These are phyloP conservation scores for Eueremaeus valkanovi DNA, from an alignment of 2,888 invertebrate species.

Conservation along the genomic window DNA sequence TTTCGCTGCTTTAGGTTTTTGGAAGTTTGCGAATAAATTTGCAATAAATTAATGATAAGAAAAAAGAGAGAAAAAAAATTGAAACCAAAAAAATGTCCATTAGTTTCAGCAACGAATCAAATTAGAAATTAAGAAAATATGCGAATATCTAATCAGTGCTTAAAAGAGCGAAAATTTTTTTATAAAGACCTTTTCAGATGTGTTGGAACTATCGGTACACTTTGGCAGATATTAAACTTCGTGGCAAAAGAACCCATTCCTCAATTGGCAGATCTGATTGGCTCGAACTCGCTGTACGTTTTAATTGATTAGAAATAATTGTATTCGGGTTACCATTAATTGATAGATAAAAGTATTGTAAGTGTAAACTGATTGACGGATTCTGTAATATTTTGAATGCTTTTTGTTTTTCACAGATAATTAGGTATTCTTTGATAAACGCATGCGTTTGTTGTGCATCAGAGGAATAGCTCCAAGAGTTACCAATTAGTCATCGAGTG, in stretches of 20 bases:
- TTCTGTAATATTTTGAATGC: not conserved
- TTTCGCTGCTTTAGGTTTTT: not conserved
- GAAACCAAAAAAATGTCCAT: not conserved
- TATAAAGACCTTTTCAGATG: not conserved
- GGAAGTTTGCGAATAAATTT: not conserved
- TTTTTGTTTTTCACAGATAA: not conserved
- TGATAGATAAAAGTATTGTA: no score
- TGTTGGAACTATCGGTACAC: not conserved
- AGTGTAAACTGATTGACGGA: not conserved
- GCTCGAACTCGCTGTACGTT: no score
- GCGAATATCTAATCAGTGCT: not conserved
- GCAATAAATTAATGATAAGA: constrained; percentile 2
- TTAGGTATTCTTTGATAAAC: not conserved
- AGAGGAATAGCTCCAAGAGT: constrained; percentile 16
- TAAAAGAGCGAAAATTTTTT: not conserved
- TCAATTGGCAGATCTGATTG: not conserved
- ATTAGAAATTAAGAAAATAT: not conserved
- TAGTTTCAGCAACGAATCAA: not conserved
- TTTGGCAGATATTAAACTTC: constrained; percentile 24
- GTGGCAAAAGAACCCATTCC: constrained; percentile 15
- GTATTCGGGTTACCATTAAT: not conserved
- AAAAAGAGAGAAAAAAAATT: not conserved
- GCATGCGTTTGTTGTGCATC: constrained; percentile 23
- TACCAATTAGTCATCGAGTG: not conserved
- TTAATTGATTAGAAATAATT: not conserved